phyloP scores from a whole-genome alignment of 2,113 vertebrate species.

The Mobula hypostoma region DNA sequence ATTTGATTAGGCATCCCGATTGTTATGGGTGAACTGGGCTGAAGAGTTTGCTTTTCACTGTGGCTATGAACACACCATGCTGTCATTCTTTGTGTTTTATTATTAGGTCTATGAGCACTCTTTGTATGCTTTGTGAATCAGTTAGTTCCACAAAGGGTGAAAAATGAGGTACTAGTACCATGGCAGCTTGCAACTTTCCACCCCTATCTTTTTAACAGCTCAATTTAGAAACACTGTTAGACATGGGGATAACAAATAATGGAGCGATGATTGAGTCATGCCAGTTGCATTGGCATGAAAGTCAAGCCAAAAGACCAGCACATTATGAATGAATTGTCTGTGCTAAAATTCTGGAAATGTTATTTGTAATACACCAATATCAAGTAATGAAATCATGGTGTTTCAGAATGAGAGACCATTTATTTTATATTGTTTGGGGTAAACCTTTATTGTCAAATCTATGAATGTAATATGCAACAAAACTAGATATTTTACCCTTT shows the following conservation, averaged over 20 bases:
- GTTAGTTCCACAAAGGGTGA: neutral
- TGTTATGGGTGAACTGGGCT: too few species aligned
- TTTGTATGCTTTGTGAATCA: neutral
- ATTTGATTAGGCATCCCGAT: too few species aligned
- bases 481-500: too few species aligned
- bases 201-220: neutral
- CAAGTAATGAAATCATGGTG: too few species aligned
- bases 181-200: neutral
- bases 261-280: neutral
- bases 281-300: neutral
- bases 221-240: neutral
- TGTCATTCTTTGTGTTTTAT: neutral
- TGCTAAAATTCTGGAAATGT: neutral
- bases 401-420: too few species aligned
- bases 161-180: neutral
- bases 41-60: too few species aligned
- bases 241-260: neutral
- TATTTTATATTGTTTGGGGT: too few species aligned
- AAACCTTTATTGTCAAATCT: neutral
- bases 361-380: neutral
- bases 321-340: neutral
- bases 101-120: neutral
- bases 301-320: neutral
- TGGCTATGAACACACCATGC: too few species aligned
- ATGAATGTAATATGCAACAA: neutral